Percentiles rank a stretch among this genome's conserved stretches.
Conservation (phyloP, 2,888 invertebrate species). For the Volucella inflata region DNA sequence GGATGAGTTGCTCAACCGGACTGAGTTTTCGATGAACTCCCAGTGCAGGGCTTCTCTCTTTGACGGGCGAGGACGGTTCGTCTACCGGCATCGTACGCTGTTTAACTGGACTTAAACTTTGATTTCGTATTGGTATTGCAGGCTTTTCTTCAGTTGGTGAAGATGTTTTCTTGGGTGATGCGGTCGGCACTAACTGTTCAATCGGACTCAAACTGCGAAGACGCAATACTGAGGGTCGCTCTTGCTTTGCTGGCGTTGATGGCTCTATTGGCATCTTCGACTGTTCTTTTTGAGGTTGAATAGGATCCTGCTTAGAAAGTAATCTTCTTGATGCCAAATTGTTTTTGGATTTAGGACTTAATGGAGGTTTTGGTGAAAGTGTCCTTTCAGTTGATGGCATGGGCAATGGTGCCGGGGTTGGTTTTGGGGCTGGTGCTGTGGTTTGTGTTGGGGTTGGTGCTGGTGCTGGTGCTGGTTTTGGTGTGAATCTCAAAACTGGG, state of each 20-base stretch:
- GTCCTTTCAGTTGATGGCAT: slow-evolving; percentile 16
- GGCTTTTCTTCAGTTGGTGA: too few species aligned
- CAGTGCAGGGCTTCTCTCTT: too few species aligned
- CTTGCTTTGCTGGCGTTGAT: neutral
- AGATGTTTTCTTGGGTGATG: too few species aligned
- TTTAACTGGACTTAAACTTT: too few species aligned
- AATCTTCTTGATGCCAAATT: neutral
- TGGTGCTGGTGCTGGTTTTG: slow-evolving; percentile 36
- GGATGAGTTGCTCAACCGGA: too few species aligned
- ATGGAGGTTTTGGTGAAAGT: neutral
- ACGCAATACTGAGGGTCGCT: slow-evolving; percentile 68
- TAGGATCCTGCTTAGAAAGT: neutral
- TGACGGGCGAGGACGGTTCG: too few species aligned
- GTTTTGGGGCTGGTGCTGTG: slow-evolving; percentile 54
- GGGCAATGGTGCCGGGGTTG: slow-evolving; percentile 25
- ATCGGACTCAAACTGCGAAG: slow-evolving; percentile 76
- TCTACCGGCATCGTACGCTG: too few species aligned
- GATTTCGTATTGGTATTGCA: too few species aligned
- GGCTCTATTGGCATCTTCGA: slow-evolving; percentile 16
- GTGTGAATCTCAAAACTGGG: slow-evolving; percentile 68
- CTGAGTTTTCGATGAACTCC: too few species aligned
- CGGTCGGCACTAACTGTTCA: neutral
- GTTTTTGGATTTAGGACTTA: neutral
- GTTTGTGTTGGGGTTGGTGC: neutral
- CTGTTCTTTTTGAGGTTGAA: slow-evolving; percentile 4